phyloP scores from a whole-genome alignment of 2,113 vertebrate species.

The Agelaius tricolor region DNA sequence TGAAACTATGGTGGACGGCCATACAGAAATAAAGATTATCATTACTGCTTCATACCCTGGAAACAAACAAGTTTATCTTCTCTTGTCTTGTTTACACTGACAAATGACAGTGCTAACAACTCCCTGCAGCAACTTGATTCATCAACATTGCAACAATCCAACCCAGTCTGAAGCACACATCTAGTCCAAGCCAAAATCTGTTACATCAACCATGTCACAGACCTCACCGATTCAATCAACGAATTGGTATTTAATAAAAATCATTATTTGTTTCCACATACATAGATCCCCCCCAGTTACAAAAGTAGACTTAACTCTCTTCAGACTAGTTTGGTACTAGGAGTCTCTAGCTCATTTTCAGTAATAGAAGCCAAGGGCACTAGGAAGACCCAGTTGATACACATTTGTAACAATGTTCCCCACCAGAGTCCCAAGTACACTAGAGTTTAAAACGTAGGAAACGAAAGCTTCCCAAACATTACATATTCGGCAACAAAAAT shows the following conservation, averaged over 20 bases:
- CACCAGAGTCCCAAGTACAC: neutral
- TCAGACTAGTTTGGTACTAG: neutral
- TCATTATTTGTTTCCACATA: neutral
- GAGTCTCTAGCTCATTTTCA: neutral
- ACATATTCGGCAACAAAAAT: neutral
- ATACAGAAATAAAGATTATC: neutral
- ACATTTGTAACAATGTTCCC: neutral
- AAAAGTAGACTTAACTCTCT: neutral
- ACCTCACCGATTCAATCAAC: neutral
- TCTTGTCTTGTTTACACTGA: neutral
- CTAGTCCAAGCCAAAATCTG: neutral
- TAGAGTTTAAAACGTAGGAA: neutral
- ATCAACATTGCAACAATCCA: neutral
- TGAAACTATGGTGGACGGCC: neutral
- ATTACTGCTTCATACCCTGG: neutral
- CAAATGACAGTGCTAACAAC: neutral
- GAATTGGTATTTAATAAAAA: neutral
- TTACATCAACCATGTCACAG: accelerated
- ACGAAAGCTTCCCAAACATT: neutral
- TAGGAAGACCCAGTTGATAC: neutral
- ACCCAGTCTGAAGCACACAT: neutral
- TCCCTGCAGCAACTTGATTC: neutral
- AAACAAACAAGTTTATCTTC: neutral
- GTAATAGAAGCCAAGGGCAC: neutral
- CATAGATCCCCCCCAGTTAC: accelerated